Percentiles rank a stretch among this genome's conserved stretches.
phyloP scores from a whole-genome alignment of 2,888 invertebrate species.

The Rhagium mordax region DNA sequence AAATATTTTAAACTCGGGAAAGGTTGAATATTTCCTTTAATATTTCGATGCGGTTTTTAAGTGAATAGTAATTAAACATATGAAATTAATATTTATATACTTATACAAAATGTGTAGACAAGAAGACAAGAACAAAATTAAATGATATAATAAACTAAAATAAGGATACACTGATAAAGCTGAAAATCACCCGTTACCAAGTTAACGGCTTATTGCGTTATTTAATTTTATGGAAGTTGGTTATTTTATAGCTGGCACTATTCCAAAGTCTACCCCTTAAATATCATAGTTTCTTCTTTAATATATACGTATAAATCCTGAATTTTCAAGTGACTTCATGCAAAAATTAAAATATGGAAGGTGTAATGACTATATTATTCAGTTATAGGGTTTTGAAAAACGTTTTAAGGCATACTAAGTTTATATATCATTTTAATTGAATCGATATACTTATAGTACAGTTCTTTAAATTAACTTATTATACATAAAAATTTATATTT shows the following conservation, averaged over 20 bases:
- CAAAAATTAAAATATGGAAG: not conserved
- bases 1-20: too few relatives aligned
- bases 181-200: slow-evolving; percentile 28
- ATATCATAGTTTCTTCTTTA: not conserved
- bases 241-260: slow-evolving; percentile 24
- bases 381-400: too few relatives aligned
- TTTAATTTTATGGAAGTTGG: slow-evolving; percentile 29
- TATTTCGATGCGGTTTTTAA: too few relatives aligned
- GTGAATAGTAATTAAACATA: too few relatives aligned
- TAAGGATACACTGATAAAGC: slow-evolving; percentile 14
- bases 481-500: too few relatives aligned
- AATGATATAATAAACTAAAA: slow-evolving; percentile 23
- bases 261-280: slow-evolving; percentile 11
- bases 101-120: slow-evolving; percentile 2
- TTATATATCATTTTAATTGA: too few relatives aligned
- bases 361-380: not conserved
- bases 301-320: not conserved
- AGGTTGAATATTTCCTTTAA: too few relatives aligned
- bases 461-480: too few relatives aligned
- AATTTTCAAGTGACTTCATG: not conserved
- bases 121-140: slow-evolving; percentile 16
- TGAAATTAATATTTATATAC: not conserved
- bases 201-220: slow-evolving; percentile 22
- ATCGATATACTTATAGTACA: too few relatives aligned
- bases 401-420: too few relatives aligned